These are phyloP conservation scores for Paracentrotus lividus DNA, from an alignment of 53 echinoderm and acorn worm genomes.

Conservation along the genomic window DNA sequence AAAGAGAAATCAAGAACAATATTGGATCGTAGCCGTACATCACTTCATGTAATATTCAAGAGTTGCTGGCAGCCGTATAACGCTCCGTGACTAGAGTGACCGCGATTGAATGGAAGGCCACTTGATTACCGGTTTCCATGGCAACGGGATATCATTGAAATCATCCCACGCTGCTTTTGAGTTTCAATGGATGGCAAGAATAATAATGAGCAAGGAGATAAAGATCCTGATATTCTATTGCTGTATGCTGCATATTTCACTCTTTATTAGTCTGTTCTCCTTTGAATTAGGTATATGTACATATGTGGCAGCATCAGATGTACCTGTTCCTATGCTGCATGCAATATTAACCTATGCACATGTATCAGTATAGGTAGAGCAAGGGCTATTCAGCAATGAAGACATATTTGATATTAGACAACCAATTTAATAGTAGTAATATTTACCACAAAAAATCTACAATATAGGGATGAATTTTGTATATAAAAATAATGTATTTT, in stretches of 20 bases:
- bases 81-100: neutral
- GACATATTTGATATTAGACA: too few species aligned
- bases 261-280: neutral
- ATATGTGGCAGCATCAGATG: neutral
- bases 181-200: neutral
- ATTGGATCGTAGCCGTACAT: too few species aligned
- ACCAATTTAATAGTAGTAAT: too few species aligned
- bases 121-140: conserved; percentile 57
- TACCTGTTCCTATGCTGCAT: neutral
- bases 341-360: neutral
- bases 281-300: neutral
- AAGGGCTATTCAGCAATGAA: neutral
- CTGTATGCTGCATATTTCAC: neutral
- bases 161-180: neutral
- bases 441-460: too few species aligned
- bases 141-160: conserved; percentile 39
- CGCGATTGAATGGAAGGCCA: neutral
- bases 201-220: neutral
- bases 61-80: neutral
- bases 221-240: neutral
- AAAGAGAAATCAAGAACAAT: conserved; percentile 9
- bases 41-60: conserved; percentile 40
- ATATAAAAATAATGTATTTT: too few species aligned
- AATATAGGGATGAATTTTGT: too few species aligned
- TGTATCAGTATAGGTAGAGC: neutral